Evolutionary conservation across 2,113 vertebrate genomes (phyloP), one percentile per base, ranked within the genome.

Genomic region (Eulacestoma nigropectus): DNA sequence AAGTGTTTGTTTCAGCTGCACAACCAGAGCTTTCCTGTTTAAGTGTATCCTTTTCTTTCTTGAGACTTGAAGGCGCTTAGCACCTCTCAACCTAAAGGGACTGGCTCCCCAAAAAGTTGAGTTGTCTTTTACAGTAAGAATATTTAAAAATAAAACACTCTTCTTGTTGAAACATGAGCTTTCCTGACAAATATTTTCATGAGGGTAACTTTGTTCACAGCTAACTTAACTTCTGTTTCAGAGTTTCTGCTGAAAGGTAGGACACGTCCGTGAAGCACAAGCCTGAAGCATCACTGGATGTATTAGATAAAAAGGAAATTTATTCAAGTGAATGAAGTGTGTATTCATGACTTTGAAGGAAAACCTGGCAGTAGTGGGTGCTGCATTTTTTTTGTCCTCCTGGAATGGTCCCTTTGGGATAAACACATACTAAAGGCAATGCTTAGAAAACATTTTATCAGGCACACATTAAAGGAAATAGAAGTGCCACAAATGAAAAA

Each of bases 281-380:
- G 97, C 97, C 96, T 92, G 94, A 93, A 98, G 97, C 96, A 97
- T 96, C 96, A 84, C 97, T 97, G 97, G 96, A 96, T 97, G 62
- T 86, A 96, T 96, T 97, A 96, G 97, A 97, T 96, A 96, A 96
- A 97, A 98, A 95, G 79, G 76, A 97, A 98, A 98, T 96, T 91
- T 96, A 97, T 97, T 97, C 93, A 95, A 95, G 96, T 95, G 95
- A 97, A 95, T 95, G 93, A 95, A 96, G 79, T 87, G 82, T 76
- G 50, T 23, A 19, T 88, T 96, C 87, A 37, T 95, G 95, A 85
- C 97, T 96, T 96, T 95, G 93, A 97, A 97, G 96, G 89, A 95
- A 97, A 97, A 97, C 96, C 96, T 97, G 96, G 92, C 96, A 96
- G 84, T 89, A 87, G 83, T 95, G 95, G 84, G 93, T 95, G 89